Percentiles rank a stretch among this genome's conserved stretches.
phyloP scores from a whole-genome alignment of 2,797 vertebrate genomes.

The Rhinichthys osculus region DNA sequence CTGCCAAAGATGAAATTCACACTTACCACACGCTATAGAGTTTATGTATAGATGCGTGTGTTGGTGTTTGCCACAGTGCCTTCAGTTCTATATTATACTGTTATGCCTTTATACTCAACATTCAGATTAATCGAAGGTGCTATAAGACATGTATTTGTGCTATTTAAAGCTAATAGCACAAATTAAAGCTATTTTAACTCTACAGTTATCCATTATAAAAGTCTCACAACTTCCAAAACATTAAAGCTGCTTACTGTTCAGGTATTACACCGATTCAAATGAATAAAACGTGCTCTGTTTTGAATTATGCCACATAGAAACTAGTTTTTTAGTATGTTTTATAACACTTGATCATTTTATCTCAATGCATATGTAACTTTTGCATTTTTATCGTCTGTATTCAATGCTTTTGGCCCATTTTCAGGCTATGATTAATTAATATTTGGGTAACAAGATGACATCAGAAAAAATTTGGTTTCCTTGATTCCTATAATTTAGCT shows the following conservation, averaged over 20 bases:
- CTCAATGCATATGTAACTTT: background rate
- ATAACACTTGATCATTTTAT: conserved; percentile 16
- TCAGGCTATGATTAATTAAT: background rate
- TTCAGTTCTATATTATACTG: conserved; percentile 29
- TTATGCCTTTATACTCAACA: conserved; percentile 31
- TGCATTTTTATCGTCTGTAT: conserved; percentile 3
- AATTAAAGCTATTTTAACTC: background rate
- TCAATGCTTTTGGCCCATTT: conserved; percentile 12
- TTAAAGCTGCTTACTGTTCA: conserved; percentile 10
- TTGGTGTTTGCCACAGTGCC: conserved; percentile 29
- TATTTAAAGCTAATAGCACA: no score
- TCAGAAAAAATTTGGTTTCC: background rate
- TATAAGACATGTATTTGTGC: conserved; percentile 25
- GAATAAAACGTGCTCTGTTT: background rate
- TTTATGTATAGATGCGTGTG: conserved; percentile 17
- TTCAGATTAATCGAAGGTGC: conserved; percentile 52
- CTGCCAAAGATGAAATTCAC: conserved; percentile 37
- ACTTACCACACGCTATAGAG: background rate
- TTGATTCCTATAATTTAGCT: background rate
- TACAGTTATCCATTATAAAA: background rate
- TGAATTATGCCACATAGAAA: background rate
- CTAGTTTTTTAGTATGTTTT: background rate
- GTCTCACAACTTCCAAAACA: background rate
- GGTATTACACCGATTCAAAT: background rate
- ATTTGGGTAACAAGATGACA: background rate